Base-by-base conservation (phyloP, 2,113 vertebrate genomes). In the Pyrgilauda ruficollis region DNA sequence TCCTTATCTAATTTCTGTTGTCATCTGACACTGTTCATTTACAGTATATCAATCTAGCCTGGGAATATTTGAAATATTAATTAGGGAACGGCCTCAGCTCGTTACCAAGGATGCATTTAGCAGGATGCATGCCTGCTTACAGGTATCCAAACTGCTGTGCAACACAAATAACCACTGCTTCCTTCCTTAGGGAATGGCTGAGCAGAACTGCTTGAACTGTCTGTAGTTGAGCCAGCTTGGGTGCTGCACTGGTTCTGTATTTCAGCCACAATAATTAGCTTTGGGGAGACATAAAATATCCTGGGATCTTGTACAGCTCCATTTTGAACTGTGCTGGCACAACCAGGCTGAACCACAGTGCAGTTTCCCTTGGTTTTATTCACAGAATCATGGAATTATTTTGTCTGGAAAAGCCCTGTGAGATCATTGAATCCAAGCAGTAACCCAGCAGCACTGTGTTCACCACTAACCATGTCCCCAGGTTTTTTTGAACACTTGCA, bases 51-150 rank as follows among this genome's bases (percentile, higher is more conserved):
- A 87, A 58, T 92, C 80, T 63, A 89, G 62, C 80, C 46, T 20
- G 53, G 69, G 61, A 93, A 94, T 52, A 64, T 87, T 84, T 94
- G 85, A 87, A 92, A 94, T 95, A 93, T 89, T 96, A 97, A 96
- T 96, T 96, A 94, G 7, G 2, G 15, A 8, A 21, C 0, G 0
- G 66, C 66, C 61, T 89, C 73, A 63, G 72, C 84, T 94, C 28
- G 26, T 88, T 91, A 74, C 33, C 73, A 49, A 1, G 0, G 67
- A n/a, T 67, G 89, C n/a, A 8, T 56, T 94, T 31, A 92, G 66
- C 62, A 58, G 81, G 83, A 33, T 67, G n/a, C 63, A 26, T 0
- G 7, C 15, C 59, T 89, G 67, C 82, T 92, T 72, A 69, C 86
- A 95, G 80, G 80, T 90, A 79, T 26, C 90, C 64, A 69, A 79